Base-by-base conservation (phyloP, 2,797 vertebrate genomes). In the Pteropus rufus region DNA sequence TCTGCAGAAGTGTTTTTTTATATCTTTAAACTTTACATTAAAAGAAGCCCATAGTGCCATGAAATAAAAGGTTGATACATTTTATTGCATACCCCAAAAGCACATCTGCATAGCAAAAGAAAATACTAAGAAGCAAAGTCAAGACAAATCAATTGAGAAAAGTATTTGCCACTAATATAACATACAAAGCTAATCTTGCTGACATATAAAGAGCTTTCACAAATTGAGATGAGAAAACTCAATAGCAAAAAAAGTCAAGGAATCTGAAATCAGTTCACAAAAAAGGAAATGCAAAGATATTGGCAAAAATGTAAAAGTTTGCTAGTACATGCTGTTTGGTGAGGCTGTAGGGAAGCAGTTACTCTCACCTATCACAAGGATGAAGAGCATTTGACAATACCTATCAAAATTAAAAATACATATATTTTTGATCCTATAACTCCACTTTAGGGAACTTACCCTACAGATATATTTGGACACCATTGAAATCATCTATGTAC, bases 21-120 rank as follows among this genome's bases (percentile, higher is more conserved):
- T n/a, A 49, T 36, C 82, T 94, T 96, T 76, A 89, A 89, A 89
- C 76, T 93, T 96, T 87, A 65, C 65, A 52, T 85, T 80, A 70
- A 89, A 86, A 44, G 29, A 88, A 95, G 31, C 34, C 24, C 36
- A 23, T 49, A 75, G 34, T 84, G 72, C 41, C 41, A 24, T 73
- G 44, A 88, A 96, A 82, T 88, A 87, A 92, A 85, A 67, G 26
- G 64, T 31, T 16, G 10, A 86, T 52, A 54, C 1, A 72, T 80
- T 90, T 80, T 79, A 56, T 19, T 70, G 80, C 7, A 82, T 24
- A 93, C 16, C 49, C 9, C 14, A 60, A 90, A 67, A 76, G 7
- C 24, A 69, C 23, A 64, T 44, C 11, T 36, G 0, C 23, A 26
- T 75, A 73, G 19, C 34, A 91, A 83, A 95, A 91, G 36, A 58